These are phyloP conservation scores for Ganaspis sp. DNA, from an alignment of 1,140 invertebrate genomes.

Conservation along the genomic window DNA sequence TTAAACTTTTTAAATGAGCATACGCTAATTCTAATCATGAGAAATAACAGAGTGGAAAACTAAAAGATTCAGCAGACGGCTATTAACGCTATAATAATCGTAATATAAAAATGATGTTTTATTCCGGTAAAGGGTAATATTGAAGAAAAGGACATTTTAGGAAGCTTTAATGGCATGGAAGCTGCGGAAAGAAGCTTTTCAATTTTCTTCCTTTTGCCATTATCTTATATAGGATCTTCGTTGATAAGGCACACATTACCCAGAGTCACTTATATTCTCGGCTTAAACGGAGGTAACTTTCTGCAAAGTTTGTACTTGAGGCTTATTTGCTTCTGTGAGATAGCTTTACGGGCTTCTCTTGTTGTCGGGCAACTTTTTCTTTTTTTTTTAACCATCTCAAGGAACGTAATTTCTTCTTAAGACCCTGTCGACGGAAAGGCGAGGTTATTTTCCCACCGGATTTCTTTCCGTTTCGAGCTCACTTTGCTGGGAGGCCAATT, in stretches of 20 bases:
- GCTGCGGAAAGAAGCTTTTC: conserved; percentile 9
- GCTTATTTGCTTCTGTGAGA: conserved; percentile 8
- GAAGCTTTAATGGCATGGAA: background rate
- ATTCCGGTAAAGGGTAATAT: background rate
- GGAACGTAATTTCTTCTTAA: conserved; percentile 26
- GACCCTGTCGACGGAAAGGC: conserved; percentile 18
- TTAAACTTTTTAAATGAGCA: too few relatives aligned
- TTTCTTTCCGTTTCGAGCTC: conserved; percentile 28
- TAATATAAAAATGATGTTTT: background rate
- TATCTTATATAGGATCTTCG: conserved; percentile 29
- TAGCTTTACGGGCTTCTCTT: conserved; percentile 6
- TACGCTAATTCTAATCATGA: too few relatives aligned
- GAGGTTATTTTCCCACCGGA: conserved; percentile 22
- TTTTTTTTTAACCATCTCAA: background rate
- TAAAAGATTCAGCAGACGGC: background rate
- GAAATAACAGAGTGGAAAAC: background rate
- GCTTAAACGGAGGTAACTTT: conserved; percentile 29
- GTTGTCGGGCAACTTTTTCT: conserved; percentile 2
- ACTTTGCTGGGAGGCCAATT: conserved; percentile 22
- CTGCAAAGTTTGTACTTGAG: background rate
- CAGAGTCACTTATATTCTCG: conserved; percentile 28
- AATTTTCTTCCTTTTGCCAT: conserved; percentile 18
- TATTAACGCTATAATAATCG: background rate
- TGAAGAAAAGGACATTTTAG: conserved; percentile 2
- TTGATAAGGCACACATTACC: conserved; percentile 31